Evolutionary conservation across 1,140 invertebrate species (phyloP), one percentile per base, ranked within the genome.

Genomic region (Rhopalosiphum padi): DNA sequence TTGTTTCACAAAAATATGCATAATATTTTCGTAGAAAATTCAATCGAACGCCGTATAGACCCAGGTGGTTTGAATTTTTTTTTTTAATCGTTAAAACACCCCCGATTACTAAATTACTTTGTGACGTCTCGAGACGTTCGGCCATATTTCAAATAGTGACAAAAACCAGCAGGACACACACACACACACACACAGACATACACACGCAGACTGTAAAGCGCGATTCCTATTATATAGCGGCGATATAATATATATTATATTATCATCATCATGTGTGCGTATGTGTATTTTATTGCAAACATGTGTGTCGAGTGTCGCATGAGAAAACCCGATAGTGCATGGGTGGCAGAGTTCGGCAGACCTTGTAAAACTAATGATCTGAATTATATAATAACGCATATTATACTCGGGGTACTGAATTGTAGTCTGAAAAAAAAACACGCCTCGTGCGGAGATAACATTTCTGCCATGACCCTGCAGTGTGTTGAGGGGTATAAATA

Each of bases 361-460:
- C 60, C 60, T 77, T 77, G 60, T 77, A 77, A 77, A 77, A 77
- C 60, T 77, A 77, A 77, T 77, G 60, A 77, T n/a, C 30, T 77
- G 15, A 77, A 77, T 77, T 77, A n/a, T 77, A 77, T 77, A 77
- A 77, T 77, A n/a, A 77, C 60, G 18, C 30, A n/a, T n/a, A n/a
- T n/a, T 77, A 77, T 77, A 68, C 11, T n/a, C 30, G 11, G 48
- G 30, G 60, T 6, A 77, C 30, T n/a, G 30, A n/a, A 77, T 77
- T n/a, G 60, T 77, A 77, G 60, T n/a, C 60, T 77, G 60, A 30
- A n/a, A 77, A 60, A 60, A 77, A 77, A 77, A 77, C 30, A 35
- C 60, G n/a, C 60, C 15, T 68, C 30, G 30, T 35, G 60, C 2
- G n/a, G 60, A 77, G 60, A 77, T 77, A n/a, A 68, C 60, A n/a